Conservation (phyloP, 2,797 vertebrate genomes). For the Semotilus atromaculatus region DNA sequence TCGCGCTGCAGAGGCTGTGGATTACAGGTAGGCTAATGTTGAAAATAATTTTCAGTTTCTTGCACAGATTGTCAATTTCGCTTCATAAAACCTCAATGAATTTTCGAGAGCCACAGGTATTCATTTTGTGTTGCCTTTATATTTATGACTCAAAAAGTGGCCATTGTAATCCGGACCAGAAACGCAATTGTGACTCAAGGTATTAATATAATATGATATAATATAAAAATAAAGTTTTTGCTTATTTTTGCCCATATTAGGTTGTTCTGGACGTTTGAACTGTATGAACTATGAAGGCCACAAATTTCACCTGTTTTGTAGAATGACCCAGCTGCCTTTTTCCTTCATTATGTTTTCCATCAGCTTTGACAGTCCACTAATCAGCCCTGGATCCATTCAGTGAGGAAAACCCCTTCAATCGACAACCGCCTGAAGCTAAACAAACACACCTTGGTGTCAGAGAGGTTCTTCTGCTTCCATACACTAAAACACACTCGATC, state of each 20-base stretch:
- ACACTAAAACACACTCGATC: slow-evolving; percentile 25
- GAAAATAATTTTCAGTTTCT: too few species aligned
- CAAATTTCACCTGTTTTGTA: not conserved
- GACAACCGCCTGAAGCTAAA: slow-evolving; percentile 12
- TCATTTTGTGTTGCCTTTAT: too few species aligned
- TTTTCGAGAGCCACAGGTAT: too few species aligned
- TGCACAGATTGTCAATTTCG: too few species aligned
- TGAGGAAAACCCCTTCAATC: slow-evolving; percentile 36
- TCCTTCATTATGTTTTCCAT: slow-evolving; percentile 35
- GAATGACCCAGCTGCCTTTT: slow-evolving; percentile 36
- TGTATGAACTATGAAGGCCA: not conserved
- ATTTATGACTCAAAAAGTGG: too few species aligned
- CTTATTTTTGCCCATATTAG: not conserved
- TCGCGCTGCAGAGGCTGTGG: too few species aligned
- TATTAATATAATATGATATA: not conserved
- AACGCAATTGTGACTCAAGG: not conserved
- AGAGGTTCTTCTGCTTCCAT: not conserved
- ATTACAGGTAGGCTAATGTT: too few species aligned
- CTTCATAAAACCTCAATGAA: too few species aligned
- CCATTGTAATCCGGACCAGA: too few species aligned
- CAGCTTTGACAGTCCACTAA: slow-evolving; percentile 23
- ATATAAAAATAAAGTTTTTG: not conserved
- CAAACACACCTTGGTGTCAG: slow-evolving; percentile 4
- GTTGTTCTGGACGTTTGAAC: not conserved
- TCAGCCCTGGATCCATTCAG: slow-evolving; percentile 33